A percentile compares a stretch with the other conserved stretches of the same genome.
phyloP scores from a whole-genome alignment of 2,888 invertebrate genomes.

The Heliconius hortense region DNA sequence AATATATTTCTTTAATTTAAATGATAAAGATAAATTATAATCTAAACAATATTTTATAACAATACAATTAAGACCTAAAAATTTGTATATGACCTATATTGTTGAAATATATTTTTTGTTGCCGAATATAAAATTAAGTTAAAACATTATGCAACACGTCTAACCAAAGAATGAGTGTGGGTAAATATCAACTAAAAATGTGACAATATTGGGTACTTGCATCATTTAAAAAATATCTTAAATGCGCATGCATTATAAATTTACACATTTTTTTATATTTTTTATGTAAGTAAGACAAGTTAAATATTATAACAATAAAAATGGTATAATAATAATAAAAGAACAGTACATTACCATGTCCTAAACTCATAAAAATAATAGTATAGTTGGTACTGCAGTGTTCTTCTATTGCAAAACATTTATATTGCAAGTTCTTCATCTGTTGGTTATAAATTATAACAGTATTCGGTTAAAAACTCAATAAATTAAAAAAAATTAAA shows the following conservation, averaged over 20 bases:
- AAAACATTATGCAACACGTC: too few species aligned
- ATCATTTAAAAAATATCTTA: neutral
- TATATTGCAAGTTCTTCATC: too few species aligned
- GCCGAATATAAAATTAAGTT: neutral
- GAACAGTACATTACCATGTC: neutral
- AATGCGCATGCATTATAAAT: too few species aligned
- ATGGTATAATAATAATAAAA: neutral
- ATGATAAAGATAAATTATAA: neutral
- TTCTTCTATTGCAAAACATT: too few species aligned
- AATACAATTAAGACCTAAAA: constrained; percentile 1
- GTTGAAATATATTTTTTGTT: neutral
- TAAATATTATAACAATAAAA: neutral
- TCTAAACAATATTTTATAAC: neutral
- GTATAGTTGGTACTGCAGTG: neutral
- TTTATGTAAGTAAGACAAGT: too few species aligned
- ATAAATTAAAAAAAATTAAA: too few species aligned
- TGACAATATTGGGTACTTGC: too few species aligned
- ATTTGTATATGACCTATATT: neutral
- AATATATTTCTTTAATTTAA: constrained; percentile 15
- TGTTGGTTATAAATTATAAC: too few species aligned
- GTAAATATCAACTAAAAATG: too few species aligned
- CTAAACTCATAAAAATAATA: neutral
- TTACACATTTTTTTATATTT: too few species aligned
- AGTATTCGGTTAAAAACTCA: too few species aligned
- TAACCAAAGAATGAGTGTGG: too few species aligned